Base-by-base conservation (phyloP, 2,888 invertebrate species). In the Archips crataeganus region DNA sequence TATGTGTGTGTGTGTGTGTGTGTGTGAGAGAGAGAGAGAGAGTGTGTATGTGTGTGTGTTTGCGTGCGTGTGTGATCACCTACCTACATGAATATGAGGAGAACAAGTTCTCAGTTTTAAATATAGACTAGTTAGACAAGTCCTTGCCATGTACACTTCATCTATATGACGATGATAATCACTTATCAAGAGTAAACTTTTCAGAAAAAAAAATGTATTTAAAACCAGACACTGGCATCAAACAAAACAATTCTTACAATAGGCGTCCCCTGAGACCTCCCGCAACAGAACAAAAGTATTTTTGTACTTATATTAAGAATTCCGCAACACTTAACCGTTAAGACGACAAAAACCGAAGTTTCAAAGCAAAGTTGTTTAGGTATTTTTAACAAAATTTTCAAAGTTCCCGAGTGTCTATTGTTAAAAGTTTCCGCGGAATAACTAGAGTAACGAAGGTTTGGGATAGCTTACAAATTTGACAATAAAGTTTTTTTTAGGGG, bases 301-400 rank as follows among this genome's bases (percentile, higher is more conserved):
- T 51, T 57, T 54, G 11, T 66, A 23, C 65, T 54, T 66, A 15
- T 57, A 67, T 57, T 63, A 67, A 45, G 66, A 57, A 42, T 57
- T 60, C 47, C 45, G 32, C 57, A 42, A 42, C 67, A 68, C 67
- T 59, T 51, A 65, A 36, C 10, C 11, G 47, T 39, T 51, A 49
- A 47, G 47, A 34, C 47, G 45, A 49, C 62, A 63, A 36, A 57
- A 54, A 65, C 15, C 59, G 59, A 68, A 72, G 59, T 74, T 63
- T 10, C 42, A 15, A 45, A 60, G 51, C 42, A 9, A 60, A 65
- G 65, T 65, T 69, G 36, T 57, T 67, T 67, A 15, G 49, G 49
- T 69, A 60, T 69, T 69, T 63, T 64, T 60, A 74, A 73, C 63
- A 69, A 73, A 64, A 64, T 74, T 65, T 34, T 11, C 51, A 36